A percentile compares a stretch with the other conserved stretches of the same genome.
These are phyloP conservation scores for Blastomussa wellsi DNA, from an alignment of 92 coral and sea anemone genomes.

Conservation along the genomic window DNA sequence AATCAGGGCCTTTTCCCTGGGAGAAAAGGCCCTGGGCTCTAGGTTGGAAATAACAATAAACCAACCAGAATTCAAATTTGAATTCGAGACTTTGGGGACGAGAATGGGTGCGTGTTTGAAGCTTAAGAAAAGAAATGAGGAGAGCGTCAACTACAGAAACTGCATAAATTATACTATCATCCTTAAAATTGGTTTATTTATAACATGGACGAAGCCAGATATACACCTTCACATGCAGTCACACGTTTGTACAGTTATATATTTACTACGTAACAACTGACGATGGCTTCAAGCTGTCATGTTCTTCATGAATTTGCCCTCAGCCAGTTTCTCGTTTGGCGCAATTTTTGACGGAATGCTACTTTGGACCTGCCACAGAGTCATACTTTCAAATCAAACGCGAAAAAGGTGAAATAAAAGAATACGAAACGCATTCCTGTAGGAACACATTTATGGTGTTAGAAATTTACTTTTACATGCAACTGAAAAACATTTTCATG, in stretches of 20 bases:
- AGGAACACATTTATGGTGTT: neutral
- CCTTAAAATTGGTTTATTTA: neutral
- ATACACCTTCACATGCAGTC: slow-evolving; percentile 2
- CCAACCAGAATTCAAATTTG: too few relatives aligned
- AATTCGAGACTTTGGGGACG: too few relatives aligned
- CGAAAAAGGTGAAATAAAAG: neutral
- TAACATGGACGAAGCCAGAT: slow-evolving; percentile 3
- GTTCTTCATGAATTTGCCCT: neutral
- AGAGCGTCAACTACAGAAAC: neutral
- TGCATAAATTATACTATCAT: neutral
- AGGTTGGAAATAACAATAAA: too few relatives aligned
- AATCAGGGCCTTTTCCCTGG: too few relatives aligned
- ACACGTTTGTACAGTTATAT: neutral
- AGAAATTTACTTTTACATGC: neutral
- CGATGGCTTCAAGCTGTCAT: neutral
- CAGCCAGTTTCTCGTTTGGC: neutral
- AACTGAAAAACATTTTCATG: neutral
- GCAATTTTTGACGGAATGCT: neutral
- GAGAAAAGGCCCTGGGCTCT: too few relatives aligned
- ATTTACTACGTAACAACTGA: neutral
- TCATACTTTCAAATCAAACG: neutral
- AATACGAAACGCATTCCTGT: neutral
- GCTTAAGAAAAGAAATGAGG: too few relatives aligned
- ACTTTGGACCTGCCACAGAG: slow-evolving; percentile 5
- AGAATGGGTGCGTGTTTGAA: too few relatives aligned